Percentiles rank a stretch among this genome's conserved stretches.
These are phyloP conservation scores for Zaprionus ghesquierei DNA, from an alignment of 1,140 invertebrate genomes.

Conservation along the genomic window DNA sequence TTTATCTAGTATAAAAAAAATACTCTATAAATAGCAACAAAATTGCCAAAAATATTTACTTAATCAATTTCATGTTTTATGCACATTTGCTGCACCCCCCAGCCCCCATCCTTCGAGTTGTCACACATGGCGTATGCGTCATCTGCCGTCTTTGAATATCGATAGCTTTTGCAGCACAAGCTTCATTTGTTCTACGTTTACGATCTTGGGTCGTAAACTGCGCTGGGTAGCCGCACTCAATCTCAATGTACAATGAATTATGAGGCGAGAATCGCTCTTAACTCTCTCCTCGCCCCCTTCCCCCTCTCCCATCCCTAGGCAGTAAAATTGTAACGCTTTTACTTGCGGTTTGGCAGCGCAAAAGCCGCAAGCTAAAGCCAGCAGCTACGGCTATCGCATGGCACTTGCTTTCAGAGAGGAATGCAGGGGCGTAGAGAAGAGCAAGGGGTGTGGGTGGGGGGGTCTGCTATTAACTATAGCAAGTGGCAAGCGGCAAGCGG, in stretches of 20 bases:
- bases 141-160: slow-evolving; percentile 44
- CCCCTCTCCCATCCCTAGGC: slow-evolving; percentile 5
- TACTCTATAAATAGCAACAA: no score
- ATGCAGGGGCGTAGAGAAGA: no score
- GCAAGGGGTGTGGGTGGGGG: background rate
- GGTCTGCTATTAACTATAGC: slow-evolving; percentile 51
- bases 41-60: no score
- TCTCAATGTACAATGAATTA: slow-evolving; percentile 47
- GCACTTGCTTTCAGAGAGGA: background rate
- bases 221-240: slow-evolving; percentile 16
- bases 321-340: slow-evolving; percentile 66
- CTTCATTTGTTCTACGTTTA: slow-evolving; percentile 26
- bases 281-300: background rate
- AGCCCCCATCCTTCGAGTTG: background rate
- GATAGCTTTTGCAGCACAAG: slow-evolving; percentile 37
- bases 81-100: no score
- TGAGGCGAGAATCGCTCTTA: slow-evolving; percentile 11
- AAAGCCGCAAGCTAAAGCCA: slow-evolving; percentile 45
- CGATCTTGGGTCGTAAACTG: slow-evolving; percentile 33
- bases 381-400: slow-evolving; percentile 13
- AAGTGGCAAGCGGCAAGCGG: background rate
- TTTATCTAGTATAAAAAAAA: no score
- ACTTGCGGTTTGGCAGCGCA: slow-evolving; percentile 46
- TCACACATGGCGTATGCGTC: slow-evolving; percentile 25
- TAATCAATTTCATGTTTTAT: background rate